Evolutionary conservation across 2,797 vertebrate species (phyloP).

Genomic region (Varecia variegata): DNA sequence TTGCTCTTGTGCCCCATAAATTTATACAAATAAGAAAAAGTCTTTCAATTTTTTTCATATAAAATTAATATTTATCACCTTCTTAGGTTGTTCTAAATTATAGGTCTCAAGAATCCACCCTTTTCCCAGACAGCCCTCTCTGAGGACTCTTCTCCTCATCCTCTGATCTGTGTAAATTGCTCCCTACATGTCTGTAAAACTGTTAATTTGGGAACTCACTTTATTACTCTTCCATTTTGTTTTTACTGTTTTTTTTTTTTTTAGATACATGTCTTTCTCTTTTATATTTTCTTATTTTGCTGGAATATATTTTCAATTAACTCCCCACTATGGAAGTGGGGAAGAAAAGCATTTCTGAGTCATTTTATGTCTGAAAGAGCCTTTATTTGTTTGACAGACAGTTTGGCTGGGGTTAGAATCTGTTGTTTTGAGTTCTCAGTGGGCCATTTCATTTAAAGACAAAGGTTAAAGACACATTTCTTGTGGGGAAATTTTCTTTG

Average conservation of each 20-base stretch:
- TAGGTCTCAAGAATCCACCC: neutral
- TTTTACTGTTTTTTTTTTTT: neutral
- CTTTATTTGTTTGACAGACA: neutral
- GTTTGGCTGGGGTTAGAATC: neutral
- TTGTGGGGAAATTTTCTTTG: neutral
- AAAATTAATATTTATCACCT: neutral
- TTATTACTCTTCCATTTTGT: neutral
- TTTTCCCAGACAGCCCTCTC: neutral
- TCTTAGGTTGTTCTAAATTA: neutral
- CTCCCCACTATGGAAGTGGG: neutral
- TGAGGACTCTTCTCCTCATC: neutral
- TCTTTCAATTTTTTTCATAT: neutral
- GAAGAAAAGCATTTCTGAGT: neutral
- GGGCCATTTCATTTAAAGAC: neutral
- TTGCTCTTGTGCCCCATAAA: neutral
- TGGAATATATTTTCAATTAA: neutral
- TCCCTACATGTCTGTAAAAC: neutral
- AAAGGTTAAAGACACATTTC: neutral
- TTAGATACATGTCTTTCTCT: neutral
- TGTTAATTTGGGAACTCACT: neutral
- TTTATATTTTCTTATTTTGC: neutral
- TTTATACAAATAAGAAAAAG: neutral
- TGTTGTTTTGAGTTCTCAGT: neutral
- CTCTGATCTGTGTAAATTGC: fast-evolving
- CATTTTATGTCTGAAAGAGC: neutral